Evolutionary conservation across 2,888 invertebrate species (phyloP), one percentile per base, ranked within the genome.

Genomic region (Apeira syringaria): DNA sequence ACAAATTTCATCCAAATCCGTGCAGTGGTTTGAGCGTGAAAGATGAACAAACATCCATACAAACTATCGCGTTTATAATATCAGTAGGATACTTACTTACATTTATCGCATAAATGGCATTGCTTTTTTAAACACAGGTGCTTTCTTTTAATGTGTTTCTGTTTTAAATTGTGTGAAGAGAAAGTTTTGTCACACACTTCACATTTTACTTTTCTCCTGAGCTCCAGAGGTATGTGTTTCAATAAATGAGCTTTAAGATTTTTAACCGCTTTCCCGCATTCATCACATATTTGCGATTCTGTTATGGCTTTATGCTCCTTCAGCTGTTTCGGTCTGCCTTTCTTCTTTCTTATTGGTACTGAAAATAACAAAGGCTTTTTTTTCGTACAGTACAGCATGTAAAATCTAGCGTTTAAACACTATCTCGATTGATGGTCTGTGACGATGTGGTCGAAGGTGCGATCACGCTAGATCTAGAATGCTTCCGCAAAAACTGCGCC

Each of bases 21-120:
- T n/a, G n/a, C n/a, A n/a, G n/a, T n/a, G n/a, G n/a, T n/a, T n/a
- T n/a, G n/a, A n/a, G n/a, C n/a, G n/a, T n/a, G n/a, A n/a, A n/a
- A n/a, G n/a, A n/a, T n/a, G n/a, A n/a, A n/a, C n/a, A n/a, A n/a
- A n/a, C n/a, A n/a, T n/a, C n/a, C n/a, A n/a, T n/a, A n/a, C n/a
- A 5, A 30, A n/a, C n/a, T n/a, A n/a, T n/a, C n/a, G n/a, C n/a
- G n/a, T n/a, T n/a, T n/a, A n/a, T n/a, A n/a, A n/a, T n/a, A n/a
- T n/a, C n/a, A n/a, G n/a, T n/a, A n/a, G n/a, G n/a, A n/a, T n/a
- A n/a, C n/a, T n/a, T 40, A 58, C 70, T 60, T 50, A 89, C 89
- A 64, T 68, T 85, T 88, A 41, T 74, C 61, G 65, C 90, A 90
- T 28, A 81, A 61, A 10, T 69, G 56, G 59, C 90, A 90, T 29